Conservation (phyloP, 2,888 invertebrate species). For the Bruchidius siliquastri region DNA sequence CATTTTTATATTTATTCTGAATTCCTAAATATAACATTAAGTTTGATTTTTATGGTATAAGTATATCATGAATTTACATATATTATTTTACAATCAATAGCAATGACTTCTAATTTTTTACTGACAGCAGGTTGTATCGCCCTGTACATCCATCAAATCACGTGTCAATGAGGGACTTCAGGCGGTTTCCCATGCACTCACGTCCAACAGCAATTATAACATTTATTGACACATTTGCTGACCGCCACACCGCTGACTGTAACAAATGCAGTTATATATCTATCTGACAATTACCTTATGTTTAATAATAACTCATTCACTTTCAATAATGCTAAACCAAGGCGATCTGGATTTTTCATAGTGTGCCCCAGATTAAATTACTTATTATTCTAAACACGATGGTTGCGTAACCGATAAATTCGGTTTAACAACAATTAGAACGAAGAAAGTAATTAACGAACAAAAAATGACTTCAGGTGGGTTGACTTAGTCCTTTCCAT, state of each 20-base stretch:
- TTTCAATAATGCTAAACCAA: constrained; percentile 26
- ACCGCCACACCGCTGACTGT: not conserved
- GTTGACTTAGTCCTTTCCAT: not conserved
- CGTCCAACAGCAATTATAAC: not conserved
- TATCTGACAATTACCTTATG: constrained; percentile 22
- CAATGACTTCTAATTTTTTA: too few relatives aligned
- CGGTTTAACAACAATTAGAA: not conserved
- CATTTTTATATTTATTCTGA: too few relatives aligned
- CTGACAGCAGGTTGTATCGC: too few relatives aligned
- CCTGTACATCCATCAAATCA: not conserved
- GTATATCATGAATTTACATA: too few relatives aligned
- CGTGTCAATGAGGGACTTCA: not conserved
- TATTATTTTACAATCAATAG: too few relatives aligned
- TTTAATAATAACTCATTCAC: constrained; percentile 19
- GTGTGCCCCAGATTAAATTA: not conserved
- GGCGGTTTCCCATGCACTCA: not conserved
- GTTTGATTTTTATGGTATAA: too few relatives aligned
- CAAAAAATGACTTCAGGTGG: not conserved
- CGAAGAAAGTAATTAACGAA: not conserved
- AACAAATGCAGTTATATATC: constrained; percentile 10
- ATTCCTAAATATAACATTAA: too few relatives aligned
- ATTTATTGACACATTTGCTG: not conserved
- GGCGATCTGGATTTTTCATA: constrained; percentile 23
- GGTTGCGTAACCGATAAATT: not conserved
- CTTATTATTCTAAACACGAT: not conserved